These are phyloP conservation scores for Chascanopsetta lugubris DNA, from an alignment of 2,113 vertebrate species.

Conservation along the genomic window DNA sequence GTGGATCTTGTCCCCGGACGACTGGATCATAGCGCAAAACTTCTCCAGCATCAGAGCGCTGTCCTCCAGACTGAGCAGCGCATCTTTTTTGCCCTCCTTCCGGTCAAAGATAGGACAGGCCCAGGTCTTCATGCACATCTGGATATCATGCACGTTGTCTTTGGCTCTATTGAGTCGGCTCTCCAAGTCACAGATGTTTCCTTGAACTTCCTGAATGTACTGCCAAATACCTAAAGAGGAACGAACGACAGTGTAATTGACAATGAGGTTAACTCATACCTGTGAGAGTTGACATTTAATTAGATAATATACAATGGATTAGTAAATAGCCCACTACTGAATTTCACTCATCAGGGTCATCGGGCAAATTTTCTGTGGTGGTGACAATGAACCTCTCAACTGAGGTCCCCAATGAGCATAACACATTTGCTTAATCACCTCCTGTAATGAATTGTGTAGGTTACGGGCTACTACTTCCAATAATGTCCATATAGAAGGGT, in stretches of 20 bases:
- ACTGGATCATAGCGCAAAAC: slow-evolving; percentile 79
- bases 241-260: not conserved
- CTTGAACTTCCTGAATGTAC: slow-evolving; percentile 81
- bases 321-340: no score
- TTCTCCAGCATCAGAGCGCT: slow-evolving; percentile 79
- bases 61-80: slow-evolving; percentile 86
- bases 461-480: not conserved
- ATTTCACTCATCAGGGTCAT: no score
- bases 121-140: slow-evolving; percentile 85
- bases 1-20: slow-evolving; percentile 88
- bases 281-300: no score
- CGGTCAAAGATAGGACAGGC: slow-evolving; percentile 85
- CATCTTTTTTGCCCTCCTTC: slow-evolving; percentile 87
- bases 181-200: slow-evolving; percentile 84
- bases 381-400: no score
- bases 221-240: slow-evolving; percentile 83
- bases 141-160: slow-evolving; percentile 88
- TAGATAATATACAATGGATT: no score
- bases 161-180: slow-evolving; percentile 85
- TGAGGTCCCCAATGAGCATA: no score
- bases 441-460: no score
- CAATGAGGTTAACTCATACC: no score
- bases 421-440: no score
- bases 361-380: no score
- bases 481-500: not conserved